Conservation (phyloP, 2,797 vertebrate genomes). For the Coreius guichenoti region DNA sequence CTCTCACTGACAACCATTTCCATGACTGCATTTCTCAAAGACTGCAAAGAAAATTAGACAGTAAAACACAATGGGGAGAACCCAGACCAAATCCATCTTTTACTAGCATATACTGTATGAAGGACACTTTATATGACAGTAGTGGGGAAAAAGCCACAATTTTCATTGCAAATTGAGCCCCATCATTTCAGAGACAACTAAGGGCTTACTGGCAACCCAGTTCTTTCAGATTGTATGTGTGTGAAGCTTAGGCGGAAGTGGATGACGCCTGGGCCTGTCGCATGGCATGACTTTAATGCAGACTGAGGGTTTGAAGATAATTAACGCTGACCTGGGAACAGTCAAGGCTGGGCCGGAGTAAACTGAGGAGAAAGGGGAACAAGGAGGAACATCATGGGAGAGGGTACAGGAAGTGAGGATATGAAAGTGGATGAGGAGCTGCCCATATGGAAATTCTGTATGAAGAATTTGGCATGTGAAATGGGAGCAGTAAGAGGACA, state of each 20-base stretch:
- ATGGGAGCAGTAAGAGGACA: neutral
- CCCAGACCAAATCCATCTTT: neutral
- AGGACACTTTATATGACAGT: constrained; percentile 44
- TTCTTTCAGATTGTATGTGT: constrained; percentile 56
- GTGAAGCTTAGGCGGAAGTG: constrained; percentile 18
- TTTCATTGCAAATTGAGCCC: neutral
- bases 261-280: constrained; percentile 4
- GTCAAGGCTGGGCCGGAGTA: neutral
- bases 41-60: neutral
- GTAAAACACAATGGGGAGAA: constrained; percentile 9
- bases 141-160: neutral
- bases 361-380: neutral
- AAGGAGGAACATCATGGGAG: neutral
- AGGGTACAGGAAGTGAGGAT: constrained; percentile 3
- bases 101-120: constrained; percentile 38
- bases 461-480: neutral
- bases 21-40: neutral
- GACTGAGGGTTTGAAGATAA: constrained; percentile 24
- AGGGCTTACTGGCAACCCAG: constrained; percentile 35
- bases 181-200: constrained; percentile 32
- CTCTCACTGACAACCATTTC: neutral
- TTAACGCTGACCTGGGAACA: constrained; percentile 41
- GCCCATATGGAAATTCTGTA: neutral
- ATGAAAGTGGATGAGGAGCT: neutral
- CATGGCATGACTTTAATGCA: constrained; percentile 4